Conservation (phyloP, 2,113 vertebrate species). For the Poeciliopsis prolifica region DNA sequence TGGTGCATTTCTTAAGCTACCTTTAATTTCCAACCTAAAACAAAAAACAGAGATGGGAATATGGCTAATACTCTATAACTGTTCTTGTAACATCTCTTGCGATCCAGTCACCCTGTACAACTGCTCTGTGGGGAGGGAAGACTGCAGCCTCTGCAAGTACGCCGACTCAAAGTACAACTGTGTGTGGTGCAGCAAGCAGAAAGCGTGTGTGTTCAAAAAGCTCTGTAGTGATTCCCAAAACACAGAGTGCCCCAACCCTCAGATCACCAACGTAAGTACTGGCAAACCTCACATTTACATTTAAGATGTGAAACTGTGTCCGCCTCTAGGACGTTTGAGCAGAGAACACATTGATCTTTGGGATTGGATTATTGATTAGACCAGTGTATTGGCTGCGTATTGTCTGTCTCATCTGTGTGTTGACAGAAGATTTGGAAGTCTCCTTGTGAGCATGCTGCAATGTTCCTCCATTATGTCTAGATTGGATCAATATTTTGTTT, state of each 20-base stretch:
- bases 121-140: conserved; percentile 88
- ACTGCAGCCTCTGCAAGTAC: conserved; percentile 92
- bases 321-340: conserved; percentile 21
- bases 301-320: conserved; percentile 3
- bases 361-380: conserved; percentile 41
- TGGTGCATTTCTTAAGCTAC: conserved; percentile 80
- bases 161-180: conserved; percentile 81
- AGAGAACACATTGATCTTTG: conserved; percentile 2
- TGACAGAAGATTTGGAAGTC: conserved; percentile 36
- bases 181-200: conserved; percentile 86
- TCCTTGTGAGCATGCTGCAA: conserved; percentile 36
- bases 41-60: background rate
- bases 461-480: conserved; percentile 27
- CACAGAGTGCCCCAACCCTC: conserved; percentile 83
- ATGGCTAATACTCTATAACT: background rate
- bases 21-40: conserved; percentile 34
- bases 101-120: conserved; percentile 91
- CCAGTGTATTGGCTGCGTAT: background rate
- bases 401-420: conserved; percentile 5
- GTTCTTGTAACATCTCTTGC: background rate
- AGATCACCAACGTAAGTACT: conserved; percentile 86
- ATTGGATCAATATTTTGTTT: conserved; percentile 55
- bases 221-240: conserved; percentile 72
- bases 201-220: conserved; percentile 84
- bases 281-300: conserved; percentile 10